Percentiles rank a stretch among this genome's conserved stretches.
Evolutionary conservation across 2,797 vertebrate species (phyloP).

Genomic region (Jordanella pulchra): DNA sequence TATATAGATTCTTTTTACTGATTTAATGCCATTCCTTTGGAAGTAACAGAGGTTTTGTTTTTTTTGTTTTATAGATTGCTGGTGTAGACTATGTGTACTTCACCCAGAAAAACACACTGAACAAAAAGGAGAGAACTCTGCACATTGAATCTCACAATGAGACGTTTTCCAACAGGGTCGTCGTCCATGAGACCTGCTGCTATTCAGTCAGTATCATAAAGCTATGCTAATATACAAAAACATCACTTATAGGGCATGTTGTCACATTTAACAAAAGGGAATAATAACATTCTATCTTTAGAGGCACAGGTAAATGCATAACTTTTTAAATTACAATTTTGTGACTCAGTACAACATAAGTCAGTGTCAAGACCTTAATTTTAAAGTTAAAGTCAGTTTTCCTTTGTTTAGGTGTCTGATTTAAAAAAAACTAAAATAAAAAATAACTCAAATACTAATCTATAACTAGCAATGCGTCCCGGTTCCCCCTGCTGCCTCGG

Average conservation of each 20-base stretch:
- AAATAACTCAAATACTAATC: conserved; percentile 26
- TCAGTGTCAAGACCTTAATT: conserved; percentile 14
- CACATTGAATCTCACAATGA: conserved; percentile 97
- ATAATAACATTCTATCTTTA: no score
- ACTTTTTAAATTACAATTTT: conserved; percentile 18
- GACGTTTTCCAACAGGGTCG: conserved; percentile 94
- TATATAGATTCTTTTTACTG: neutral
- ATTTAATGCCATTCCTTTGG: neutral
- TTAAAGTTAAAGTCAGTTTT: conserved; percentile 20
- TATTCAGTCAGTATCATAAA: conserved; percentile 87
- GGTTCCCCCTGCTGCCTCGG: neutral
- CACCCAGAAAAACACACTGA: conserved; percentile 93
- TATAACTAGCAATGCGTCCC: conserved; percentile 21
- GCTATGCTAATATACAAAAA: neutral
- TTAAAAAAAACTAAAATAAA: conserved; percentile 4
- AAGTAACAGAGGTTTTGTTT: neutral
- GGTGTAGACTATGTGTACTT: conserved; percentile 98
- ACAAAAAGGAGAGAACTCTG: conserved; percentile 90
- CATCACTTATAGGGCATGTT: neutral
- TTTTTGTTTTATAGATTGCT: conserved; percentile 84
- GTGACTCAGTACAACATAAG: conserved; percentile 6
- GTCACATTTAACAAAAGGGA: neutral
- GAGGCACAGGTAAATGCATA: conserved; percentile 1
- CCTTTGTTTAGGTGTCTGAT: conserved; percentile 24
- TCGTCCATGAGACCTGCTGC: conserved; percentile 93